These are phyloP conservation scores for Pithys albifrons DNA, from an alignment of 2,113 vertebrate genomes.

Conservation along the genomic window DNA sequence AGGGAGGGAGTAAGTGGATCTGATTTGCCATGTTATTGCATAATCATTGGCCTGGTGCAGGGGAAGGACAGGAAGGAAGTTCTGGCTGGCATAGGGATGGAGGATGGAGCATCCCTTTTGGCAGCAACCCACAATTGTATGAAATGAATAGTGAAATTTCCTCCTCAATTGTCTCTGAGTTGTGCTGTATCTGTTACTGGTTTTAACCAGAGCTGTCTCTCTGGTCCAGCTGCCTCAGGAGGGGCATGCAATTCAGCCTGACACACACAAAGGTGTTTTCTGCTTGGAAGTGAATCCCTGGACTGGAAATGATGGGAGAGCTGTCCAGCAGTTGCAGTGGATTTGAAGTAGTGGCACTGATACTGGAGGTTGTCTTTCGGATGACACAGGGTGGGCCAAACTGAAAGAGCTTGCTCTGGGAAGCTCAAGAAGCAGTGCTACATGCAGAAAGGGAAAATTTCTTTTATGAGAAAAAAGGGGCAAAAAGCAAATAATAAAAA, in stretches of 20 bases:
- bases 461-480: background rate
- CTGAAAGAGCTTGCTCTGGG: background rate
- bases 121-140: background rate
- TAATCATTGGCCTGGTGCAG: background rate
- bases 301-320: background rate
- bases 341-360: background rate
- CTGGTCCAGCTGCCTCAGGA: background rate
- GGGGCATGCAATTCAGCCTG: background rate
- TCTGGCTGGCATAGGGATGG: background rate
- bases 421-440: background rate
- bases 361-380: background rate
- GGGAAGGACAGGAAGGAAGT: background rate
- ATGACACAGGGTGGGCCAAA: background rate
- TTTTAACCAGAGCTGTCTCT: background rate
- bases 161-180: background rate
- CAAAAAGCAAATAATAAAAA: background rate
- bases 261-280: background rate
- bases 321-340: background rate
- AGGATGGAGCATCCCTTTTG: background rate
- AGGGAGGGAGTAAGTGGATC: background rate
- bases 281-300: background rate
- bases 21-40: background rate
- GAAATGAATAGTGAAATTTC: background rate
- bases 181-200: background rate
- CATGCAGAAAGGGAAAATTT: background rate